Conservation (phyloP, 2,797 vertebrate species). For the Gymnothorax javanicus region DNA sequence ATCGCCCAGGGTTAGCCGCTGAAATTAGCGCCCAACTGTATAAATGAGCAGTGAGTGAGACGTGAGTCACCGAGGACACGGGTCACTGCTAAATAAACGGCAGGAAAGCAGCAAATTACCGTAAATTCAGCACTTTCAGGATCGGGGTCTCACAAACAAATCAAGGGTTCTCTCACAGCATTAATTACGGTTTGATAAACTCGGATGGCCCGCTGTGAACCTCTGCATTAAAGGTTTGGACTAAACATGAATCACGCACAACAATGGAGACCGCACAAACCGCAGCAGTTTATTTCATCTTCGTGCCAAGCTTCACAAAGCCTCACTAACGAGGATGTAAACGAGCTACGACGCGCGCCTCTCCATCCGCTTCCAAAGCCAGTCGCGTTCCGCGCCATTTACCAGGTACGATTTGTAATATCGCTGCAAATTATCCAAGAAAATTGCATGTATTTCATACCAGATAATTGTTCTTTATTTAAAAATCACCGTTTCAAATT, state of each 20-base stretch:
- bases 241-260: not conserved
- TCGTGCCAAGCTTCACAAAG: not conserved
- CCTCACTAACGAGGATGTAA: not conserved
- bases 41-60: not conserved
- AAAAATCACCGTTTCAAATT: not conserved
- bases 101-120: not conserved
- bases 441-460: not conserved
- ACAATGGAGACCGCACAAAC: not conserved
- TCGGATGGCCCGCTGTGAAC: not conserved
- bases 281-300: not conserved
- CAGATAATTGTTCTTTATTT: constrained; percentile 6
- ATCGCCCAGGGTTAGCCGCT: not conserved
- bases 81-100: not conserved
- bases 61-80: not conserved
- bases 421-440: not conserved
- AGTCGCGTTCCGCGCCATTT: not conserved
- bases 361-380: not conserved
- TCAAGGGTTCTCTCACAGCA: not conserved
- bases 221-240: not conserved
- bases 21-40: not conserved
- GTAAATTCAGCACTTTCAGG: constrained; percentile 3
- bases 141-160: not conserved
- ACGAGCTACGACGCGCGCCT: not conserved
- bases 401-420: not conserved
- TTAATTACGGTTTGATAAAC: not conserved